Conservation (phyloP, 2,797 vertebrate species). For the Chromis chromis region DNA sequence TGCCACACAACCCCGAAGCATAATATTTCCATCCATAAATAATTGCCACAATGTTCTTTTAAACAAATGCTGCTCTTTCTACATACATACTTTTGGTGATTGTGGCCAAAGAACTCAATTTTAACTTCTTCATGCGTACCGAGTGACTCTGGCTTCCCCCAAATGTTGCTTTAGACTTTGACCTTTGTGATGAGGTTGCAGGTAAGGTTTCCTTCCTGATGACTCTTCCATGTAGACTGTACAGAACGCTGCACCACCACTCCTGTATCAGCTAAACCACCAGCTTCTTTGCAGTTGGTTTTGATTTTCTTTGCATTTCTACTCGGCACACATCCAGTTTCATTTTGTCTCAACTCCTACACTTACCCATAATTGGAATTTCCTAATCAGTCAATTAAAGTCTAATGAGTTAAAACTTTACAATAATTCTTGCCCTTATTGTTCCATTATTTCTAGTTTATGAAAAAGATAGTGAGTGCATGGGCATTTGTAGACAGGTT, state of each 20-base stretch:
- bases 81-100: background rate
- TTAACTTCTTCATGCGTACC: background rate
- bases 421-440: too few species aligned
- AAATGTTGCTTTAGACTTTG: background rate
- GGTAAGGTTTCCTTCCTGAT: conserved; percentile 5
- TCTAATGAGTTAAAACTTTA: background rate
- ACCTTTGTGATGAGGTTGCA: background rate
- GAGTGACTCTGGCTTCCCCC: background rate
- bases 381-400: background rate
- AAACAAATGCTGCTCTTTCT: conserved; percentile 1
- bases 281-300: background rate
- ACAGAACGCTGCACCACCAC: background rate
- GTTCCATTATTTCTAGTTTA: too few species aligned
- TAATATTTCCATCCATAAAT: background rate
- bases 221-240: background rate
- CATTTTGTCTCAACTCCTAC: background rate
- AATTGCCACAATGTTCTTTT: background rate
- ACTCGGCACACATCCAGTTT: background rate
- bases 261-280: background rate
- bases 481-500: too few species aligned
- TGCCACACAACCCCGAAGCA: background rate
- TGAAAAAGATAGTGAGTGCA: too few species aligned
- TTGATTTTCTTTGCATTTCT: background rate
- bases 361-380: too few species aligned
- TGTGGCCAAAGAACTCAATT: conserved; percentile 2